These are phyloP conservation scores for Stichodactyla helianthus DNA, from an alignment of 64 coral and sea anemone species.

Conservation along the genomic window DNA sequence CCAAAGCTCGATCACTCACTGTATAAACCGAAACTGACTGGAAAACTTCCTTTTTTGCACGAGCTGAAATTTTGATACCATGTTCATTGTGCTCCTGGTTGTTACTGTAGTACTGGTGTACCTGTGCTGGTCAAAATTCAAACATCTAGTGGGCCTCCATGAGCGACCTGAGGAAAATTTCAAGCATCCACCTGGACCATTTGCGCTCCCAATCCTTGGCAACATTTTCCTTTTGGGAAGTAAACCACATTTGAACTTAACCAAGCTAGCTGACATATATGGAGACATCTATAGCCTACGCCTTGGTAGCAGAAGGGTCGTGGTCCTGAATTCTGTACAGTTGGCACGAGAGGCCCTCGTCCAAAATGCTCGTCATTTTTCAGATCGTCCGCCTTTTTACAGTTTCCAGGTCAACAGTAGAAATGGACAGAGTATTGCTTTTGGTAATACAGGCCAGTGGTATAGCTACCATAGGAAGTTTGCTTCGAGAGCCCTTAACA, in stretches of 20 bases:
- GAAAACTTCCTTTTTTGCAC: too few relatives aligned
- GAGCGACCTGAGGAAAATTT: background rate
- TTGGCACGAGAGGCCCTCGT: constrained; percentile 49
- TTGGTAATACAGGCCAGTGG: constrained; percentile 49
- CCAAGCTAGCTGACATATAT: constrained; percentile 51
- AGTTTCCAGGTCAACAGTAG: constrained; percentile 57
- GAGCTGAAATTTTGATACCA: background rate
- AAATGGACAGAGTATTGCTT: constrained; percentile 53
- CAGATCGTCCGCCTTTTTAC: constrained; percentile 52
- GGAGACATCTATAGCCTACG: constrained; percentile 61
- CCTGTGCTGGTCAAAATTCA: background rate
- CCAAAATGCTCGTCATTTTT: constrained; percentile 59
- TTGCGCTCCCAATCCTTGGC: constrained; percentile 61
- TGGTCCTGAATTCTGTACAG: constrained; percentile 50
- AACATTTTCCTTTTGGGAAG: constrained; percentile 65
- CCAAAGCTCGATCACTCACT: too few relatives aligned
- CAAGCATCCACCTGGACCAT: constrained; percentile 50
- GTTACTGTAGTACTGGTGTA: background rate
- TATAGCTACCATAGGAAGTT: constrained; percentile 53
- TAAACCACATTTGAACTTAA: constrained; percentile 46
- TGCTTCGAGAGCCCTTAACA: constrained; percentile 36
- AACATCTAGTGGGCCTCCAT: background rate
- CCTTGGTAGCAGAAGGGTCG: constrained; percentile 48
- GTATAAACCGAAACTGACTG: too few relatives aligned
- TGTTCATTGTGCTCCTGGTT: background rate